Base-by-base conservation (phyloP, 2,797 vertebrate species). In the Xenentodon cancila region DNA sequence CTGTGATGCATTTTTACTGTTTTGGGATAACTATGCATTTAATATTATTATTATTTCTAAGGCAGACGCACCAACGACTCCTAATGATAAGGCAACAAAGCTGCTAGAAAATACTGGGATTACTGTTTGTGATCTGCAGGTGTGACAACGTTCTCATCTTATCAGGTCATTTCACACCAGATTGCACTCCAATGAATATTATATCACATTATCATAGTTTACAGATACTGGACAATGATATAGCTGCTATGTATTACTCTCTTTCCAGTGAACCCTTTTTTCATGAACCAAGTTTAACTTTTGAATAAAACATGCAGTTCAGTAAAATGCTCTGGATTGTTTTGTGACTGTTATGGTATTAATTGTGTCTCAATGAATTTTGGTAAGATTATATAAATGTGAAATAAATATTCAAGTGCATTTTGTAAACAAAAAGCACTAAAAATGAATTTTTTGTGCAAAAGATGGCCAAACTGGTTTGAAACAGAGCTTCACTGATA, bases 181-280 rank as follows among this genome's bases (percentile, higher is more conserved):
- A 88, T 86, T 90, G 91, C 89, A 87, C 86, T 90, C 79, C 88
- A 90, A 87, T 90, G 82, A 89, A 90, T 90, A 89, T 89, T 87
- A 89, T 91, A 83, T 74, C 60, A 65, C 73, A 88, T 86, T 88
- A 88, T 88, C 87, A 86, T 83, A 71, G 78, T 88, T 88, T 88
- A 81, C 68, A 85, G 87, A 88, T 85, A 75, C 53, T 47, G 69
- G 70, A 64, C 84, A 77, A 18, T 68, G 84, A 87, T 90, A 86
- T 5, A 62, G 22, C 68, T 60, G 53, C 69, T 70, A 22, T 82
- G 76, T 79, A 60, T 60, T 79, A 77, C 71, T 79, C 19, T 45
- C 46, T 79, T 59, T 64, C 34, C 40, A 43, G 43, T 25, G 18
- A 44, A 56, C 43, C 34, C 45, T 53, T 34, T 64, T 73, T 70